A percentile compares a stretch with the other conserved stretches of the same genome.
phyloP scores from a whole-genome alignment of 1,140 invertebrate species.

The Sycophaga agraensis region DNA sequence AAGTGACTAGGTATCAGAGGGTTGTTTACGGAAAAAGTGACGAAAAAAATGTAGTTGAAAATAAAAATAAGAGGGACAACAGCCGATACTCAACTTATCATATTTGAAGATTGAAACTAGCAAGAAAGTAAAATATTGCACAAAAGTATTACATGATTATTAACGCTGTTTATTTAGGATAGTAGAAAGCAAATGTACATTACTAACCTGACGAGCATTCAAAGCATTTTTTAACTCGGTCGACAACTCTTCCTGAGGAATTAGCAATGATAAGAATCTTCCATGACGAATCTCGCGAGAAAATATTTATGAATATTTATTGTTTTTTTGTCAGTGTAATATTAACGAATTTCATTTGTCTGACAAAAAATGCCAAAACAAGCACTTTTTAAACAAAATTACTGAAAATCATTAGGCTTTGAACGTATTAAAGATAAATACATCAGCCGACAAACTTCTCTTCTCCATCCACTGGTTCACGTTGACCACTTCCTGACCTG shows the following conservation, averaged over 20 bases:
- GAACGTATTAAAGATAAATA: conserved; percentile 3
- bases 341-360: no score
- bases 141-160: conserved; percentile 23
- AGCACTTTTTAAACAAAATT: neutral
- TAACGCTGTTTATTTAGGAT: conserved; percentile 19
- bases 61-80: conserved; percentile 1
- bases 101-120: conserved; percentile 11
- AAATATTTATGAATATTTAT: neutral
- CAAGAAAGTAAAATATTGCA: conserved; percentile 15
- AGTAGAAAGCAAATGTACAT: conserved; percentile 34
- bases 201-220: conserved; percentile 50
- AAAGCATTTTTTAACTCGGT: conserved; percentile 49
- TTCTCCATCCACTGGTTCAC: conserved; percentile 35
- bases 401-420: neutral
- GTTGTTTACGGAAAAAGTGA: neutral
- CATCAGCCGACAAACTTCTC: conserved; percentile 25
- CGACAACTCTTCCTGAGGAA: conserved; percentile 49
- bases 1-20: conserved; percentile 9
- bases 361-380: neutral
- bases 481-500: conserved; percentile 42
- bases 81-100: neutral
- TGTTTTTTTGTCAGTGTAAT: no score
- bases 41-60: conserved; percentile 9
- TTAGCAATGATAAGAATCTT: conserved; percentile 47
- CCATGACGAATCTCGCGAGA: conserved; percentile 38